phyloP scores from a whole-genome alignment of 1,140 invertebrate genomes.

The Drosophila orena region DNA sequence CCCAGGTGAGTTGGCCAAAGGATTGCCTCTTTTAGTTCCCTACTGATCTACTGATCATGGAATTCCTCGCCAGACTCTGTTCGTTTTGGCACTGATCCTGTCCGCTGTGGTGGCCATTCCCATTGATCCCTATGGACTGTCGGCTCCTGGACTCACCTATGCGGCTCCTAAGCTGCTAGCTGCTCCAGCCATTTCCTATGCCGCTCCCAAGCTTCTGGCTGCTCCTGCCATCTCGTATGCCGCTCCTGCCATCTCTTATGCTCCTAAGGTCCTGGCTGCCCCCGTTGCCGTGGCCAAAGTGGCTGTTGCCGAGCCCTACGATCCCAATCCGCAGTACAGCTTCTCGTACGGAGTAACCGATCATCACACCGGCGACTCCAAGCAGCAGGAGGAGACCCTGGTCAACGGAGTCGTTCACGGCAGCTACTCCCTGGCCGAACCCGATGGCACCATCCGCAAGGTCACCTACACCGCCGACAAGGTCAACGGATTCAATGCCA shows the following conservation, averaged over 20 bases:
- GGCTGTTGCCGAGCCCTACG: slow-evolving; percentile 86
- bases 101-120: slow-evolving; percentile 57
- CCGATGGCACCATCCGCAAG: slow-evolving; percentile 88
- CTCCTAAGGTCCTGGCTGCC: slow-evolving; percentile 63
- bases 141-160: slow-evolving; percentile 43
- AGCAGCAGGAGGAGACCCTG: slow-evolving; percentile 87
- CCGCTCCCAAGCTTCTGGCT: slow-evolving; percentile 60
- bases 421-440: slow-evolving; percentile 88
- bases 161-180: slow-evolving; percentile 46
- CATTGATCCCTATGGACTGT: slow-evolving; percentile 64
- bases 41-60: not conserved
- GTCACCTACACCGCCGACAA: slow-evolving; percentile 87
- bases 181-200: slow-evolving; percentile 58
- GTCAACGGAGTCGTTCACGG: slow-evolving; percentile 88
- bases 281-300: slow-evolving; percentile 82
- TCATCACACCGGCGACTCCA: slow-evolving; percentile 89
- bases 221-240: slow-evolving; percentile 39
- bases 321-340: slow-evolving; percentile 90
- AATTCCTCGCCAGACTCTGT: slow-evolving; percentile 47
- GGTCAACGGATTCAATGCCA: slow-evolving; percentile 87
- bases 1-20: slow-evolving; percentile 54
- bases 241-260: slow-evolving; percentile 52
- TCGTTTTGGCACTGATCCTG: slow-evolving; percentile 64
- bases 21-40: not conserved
- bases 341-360: slow-evolving; percentile 90